Base-by-base conservation (phyloP, 53 echinoderm and acorn worm genomes). In the Temnopleurus reevesii region DNA sequence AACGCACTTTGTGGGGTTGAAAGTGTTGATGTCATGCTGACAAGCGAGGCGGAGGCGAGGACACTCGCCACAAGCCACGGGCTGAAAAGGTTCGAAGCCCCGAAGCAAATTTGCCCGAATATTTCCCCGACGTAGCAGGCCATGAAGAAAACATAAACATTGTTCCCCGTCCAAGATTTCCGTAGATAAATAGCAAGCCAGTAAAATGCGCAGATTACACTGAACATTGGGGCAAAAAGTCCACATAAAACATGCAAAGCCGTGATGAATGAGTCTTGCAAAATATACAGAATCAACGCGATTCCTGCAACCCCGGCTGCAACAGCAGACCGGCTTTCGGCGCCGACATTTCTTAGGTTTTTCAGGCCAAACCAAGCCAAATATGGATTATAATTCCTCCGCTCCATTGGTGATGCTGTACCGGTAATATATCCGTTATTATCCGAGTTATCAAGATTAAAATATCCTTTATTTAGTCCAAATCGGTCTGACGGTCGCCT, bases 71-170 rank as follows among this genome's bases (percentile, higher is more conserved):
- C 95, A 25, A 94, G 84, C 95, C 95, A 95, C 41, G 92, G 90
- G 55, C 94, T 90, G 76, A 94, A 94, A 19, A 98, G 90, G 81
- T 93, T 94, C 71, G 90, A 94, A 17, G 82, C 92, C 33, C 98
- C 98, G 89, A 98, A 94, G 53, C 91, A 71, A 12, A 98, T 30
- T 71, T 98, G 98, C 49, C 95, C 98, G 25, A 94, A 56, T 57
- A 98, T 93, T 87, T 98, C 98, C 31, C 98, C 98, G 36, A 93
- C 57, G 65, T 94, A 90, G 76, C 98, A 98, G 89, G 94, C 93
- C 64, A 98, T 89, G 91, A 98, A 98, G 77, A 98, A 94, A 45
- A 96, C 91, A 81, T 98, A 98, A 30, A 98, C 98, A 94, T 94
- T 98, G 56, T 93, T 95, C 35, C 98, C 95, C 10, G 94, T 98